Evolutionary conservation across 2,888 invertebrate genomes (phyloP).

Genomic region (Urechis unicinctus): DNA sequence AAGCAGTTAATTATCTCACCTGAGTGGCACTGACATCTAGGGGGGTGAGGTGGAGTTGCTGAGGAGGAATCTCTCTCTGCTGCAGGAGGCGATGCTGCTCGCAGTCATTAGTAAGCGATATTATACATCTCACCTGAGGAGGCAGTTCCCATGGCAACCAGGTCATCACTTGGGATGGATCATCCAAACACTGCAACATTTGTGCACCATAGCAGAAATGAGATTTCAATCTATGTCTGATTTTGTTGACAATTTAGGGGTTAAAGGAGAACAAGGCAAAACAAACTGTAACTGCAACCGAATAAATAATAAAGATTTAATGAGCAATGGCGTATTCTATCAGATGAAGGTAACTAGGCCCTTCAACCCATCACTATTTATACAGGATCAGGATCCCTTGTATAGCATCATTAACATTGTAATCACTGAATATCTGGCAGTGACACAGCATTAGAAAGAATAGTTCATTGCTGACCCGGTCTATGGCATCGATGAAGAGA

Average conservation of each 20-base stretch:
- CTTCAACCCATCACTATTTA: too few relatives aligned
- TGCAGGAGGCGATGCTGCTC: slow-evolving; percentile 34
- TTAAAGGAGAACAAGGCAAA: background rate
- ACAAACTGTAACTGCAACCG: background rate
- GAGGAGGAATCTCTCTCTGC: slow-evolving; percentile 33
- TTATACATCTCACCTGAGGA: slow-evolving; percentile 39
- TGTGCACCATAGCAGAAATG: too few relatives aligned
- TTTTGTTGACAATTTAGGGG: too few relatives aligned
- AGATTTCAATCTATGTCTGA: too few relatives aligned
- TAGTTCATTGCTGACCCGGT: slow-evolving; percentile 30
- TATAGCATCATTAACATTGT: too few relatives aligned
- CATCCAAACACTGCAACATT: slow-evolving; percentile 36
- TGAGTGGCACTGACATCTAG: slow-evolving; percentile 33
- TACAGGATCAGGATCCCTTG: too few relatives aligned
- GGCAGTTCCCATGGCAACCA: slow-evolving; percentile 46
- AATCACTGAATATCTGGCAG: too few relatives aligned
- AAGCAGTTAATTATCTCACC: too few relatives aligned
- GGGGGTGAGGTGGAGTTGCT: slow-evolving; percentile 33
- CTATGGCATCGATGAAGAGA: slow-evolving; percentile 42
- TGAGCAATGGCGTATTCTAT: too few relatives aligned
- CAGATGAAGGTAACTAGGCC: too few relatives aligned
- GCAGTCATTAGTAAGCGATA: slow-evolving; percentile 34
- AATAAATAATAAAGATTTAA: too few relatives aligned
- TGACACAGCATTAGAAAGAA: too few relatives aligned
- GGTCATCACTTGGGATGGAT: slow-evolving; percentile 38